Base-by-base conservation (phyloP, 1,140 invertebrate genomes). In the Teleopsis dalmanni region DNA sequence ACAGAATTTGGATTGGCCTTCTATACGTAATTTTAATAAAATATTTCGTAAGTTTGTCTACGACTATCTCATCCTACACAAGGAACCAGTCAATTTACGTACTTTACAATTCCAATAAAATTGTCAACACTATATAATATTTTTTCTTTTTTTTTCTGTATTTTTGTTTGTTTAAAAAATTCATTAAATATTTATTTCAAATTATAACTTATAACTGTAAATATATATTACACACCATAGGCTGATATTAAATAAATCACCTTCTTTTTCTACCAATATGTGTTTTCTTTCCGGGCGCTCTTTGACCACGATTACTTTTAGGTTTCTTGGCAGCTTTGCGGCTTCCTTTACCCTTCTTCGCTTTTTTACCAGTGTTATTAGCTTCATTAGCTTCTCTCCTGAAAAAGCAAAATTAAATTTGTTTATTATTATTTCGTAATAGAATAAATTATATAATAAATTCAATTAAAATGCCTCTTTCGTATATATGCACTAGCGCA, bases 1-100 rank as follows among this genome's bases (percentile, higher is more conserved):
- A 22, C 62, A 75, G 11, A 81, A 83, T 47, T 73, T 98, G 1
- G 81, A 95, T 66, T 82, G 87, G 68, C 73, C 80, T 14, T 87
- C 89, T 0, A 88, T 93, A 16, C 81, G 91, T 49, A 90, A 96
- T 68, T 74, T 98, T 2, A 93, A 88, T 69, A 87, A 86, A 71
- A 87, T 97, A 42, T 75, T 97, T 49, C 77, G 88, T 33, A 76
- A 85, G 19, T 97, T 96, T 73, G 81, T 66, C 1, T 60, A 62
- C 14, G 51, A 69, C 29, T 69, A 69, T 38, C 31, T 69, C 11
- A 50, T 35, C 5, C 47, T 50, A 1, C 65, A 68, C 29, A 57
- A 21, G 3, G 31, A 43, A 0, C 55, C 54, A 9, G 40, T 68
- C 0, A 52, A 67, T 48, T 36, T 67, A 18, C 25, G 40, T 9